These are phyloP conservation scores for Boleophthalmus pectinirostris DNA, from an alignment of 2,113 vertebrate genomes.

Conservation along the genomic window DNA sequence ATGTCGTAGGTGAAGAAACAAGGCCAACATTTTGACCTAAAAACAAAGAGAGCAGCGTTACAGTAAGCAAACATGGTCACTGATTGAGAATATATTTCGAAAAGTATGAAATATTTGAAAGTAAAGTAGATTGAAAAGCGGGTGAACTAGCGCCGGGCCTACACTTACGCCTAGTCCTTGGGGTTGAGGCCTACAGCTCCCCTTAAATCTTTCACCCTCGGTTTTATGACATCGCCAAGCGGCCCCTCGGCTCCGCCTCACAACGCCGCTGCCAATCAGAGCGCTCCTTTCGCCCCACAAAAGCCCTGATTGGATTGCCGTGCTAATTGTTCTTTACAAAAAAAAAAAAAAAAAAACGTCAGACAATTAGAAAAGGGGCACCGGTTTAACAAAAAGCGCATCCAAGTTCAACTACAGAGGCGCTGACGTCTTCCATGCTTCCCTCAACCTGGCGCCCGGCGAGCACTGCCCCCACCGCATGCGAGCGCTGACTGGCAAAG, in stretches of 20 bases:
- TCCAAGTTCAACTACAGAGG: constrained; percentile 39
- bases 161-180: not conserved
- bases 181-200: constrained; percentile 10
- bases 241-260: constrained; percentile 39
- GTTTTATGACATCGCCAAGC: constrained; percentile 37
- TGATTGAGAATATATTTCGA: not conserved
- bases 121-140: not conserved
- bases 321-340: constrained; percentile 21
- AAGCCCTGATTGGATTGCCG: constrained; percentile 40
- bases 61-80: constrained; percentile 7
- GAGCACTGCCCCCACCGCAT: constrained; percentile 35
- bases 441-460: constrained; percentile 28
- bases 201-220: constrained; percentile 47
- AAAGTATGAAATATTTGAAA: not conserved
- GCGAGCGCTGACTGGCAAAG: constrained; percentile 41
- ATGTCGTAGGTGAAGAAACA: constrained; percentile 35
- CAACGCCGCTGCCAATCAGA: constrained; percentile 42
- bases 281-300: constrained; percentile 25
- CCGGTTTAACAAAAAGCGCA: constrained; percentile 18
- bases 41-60: constrained; percentile 49
- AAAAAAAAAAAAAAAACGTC: constrained; percentile 39
- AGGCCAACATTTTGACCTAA: constrained; percentile 60
- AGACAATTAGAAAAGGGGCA: constrained; percentile 45
- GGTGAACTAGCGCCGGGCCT: not conserved
- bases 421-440: constrained; percentile 33